A percentile compares a stretch with the other conserved stretches of the same genome.
Conservation (phyloP, 2,113 vertebrate species). For the Myrmecobius fasciatus region DNA sequence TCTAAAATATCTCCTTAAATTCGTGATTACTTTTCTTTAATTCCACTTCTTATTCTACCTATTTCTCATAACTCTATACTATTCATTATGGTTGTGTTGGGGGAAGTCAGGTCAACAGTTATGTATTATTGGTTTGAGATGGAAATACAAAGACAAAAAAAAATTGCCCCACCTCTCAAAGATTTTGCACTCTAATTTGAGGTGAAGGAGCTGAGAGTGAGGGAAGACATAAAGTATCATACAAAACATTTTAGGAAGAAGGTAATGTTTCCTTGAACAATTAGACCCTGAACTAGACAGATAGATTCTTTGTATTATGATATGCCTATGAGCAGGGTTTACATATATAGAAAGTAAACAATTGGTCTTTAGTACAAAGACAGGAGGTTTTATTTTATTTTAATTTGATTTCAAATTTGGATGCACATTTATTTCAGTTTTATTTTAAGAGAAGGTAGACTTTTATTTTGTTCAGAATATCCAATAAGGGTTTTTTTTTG, state of each 20-base stretch:
- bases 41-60: not conserved
- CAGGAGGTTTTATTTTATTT: not conserved
- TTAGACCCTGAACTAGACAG: not conserved
- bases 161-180: not conserved
- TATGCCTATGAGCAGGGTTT: not conserved
- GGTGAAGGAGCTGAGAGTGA: not conserved
- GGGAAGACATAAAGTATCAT: not conserved
- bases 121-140: not conserved
- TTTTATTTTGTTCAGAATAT: not conserved
- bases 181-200: not conserved
- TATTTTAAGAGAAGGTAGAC: not conserved
- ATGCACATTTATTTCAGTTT: not conserved
- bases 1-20: not conserved
- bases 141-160: not conserved
- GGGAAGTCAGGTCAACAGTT: not conserved
- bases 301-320: not conserved
- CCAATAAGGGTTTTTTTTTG: not conserved
- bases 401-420: not conserved
- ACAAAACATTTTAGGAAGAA: not conserved
- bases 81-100: not conserved
- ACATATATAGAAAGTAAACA: constrained; percentile 21
- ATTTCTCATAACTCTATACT: not conserved
- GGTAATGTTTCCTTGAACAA: not conserved
- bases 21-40: not conserved
- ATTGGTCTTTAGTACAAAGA: not conserved